Percentiles rank a stretch among this genome's conserved stretches.
Conservation (phyloP, 2,113 vertebrate species). For the mouse (Mus musculus) region DNA sequence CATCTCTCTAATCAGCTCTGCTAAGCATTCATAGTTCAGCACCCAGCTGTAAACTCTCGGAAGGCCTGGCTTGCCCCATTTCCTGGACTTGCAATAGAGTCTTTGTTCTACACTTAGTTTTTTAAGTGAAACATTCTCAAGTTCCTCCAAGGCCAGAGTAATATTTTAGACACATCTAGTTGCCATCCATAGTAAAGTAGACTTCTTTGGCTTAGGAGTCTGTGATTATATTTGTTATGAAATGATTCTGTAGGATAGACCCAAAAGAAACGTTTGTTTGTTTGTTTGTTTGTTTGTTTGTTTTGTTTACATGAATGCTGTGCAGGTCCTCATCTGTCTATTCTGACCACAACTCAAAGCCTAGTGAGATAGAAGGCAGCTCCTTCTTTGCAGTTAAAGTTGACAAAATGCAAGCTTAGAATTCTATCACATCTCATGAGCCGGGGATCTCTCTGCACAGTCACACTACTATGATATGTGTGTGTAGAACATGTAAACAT, state of each 20-base stretch:
- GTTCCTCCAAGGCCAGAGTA: background rate
- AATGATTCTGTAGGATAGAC: background rate
- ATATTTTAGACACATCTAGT: background rate
- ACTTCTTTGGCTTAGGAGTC: background rate
- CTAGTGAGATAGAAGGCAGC: background rate
- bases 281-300: too few relatives aligned
- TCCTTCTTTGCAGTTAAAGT: background rate
- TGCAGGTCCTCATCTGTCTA: background rate
- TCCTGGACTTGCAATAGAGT: background rate
- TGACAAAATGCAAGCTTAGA: background rate
- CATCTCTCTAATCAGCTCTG: background rate
- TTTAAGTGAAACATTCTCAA: conserved; percentile 2
- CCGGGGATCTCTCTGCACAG: background rate
- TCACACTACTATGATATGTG: background rate
- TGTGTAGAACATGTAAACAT: conserved; percentile 19
- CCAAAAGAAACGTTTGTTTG: background rate
- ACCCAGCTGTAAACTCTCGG: background rate
- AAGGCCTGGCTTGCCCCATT: background rate
- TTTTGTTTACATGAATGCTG: background rate
- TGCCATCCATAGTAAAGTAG: background rate
- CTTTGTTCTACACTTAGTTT: background rate
- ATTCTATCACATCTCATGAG: background rate
- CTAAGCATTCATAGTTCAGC: background rate
- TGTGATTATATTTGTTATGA: conserved; percentile 33
- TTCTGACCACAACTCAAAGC: background rate